Percentiles rank a stretch among this genome's conserved stretches.
phyloP scores from a whole-genome alignment of 1,140 invertebrate species.

The Armadillidium nasatum region DNA sequence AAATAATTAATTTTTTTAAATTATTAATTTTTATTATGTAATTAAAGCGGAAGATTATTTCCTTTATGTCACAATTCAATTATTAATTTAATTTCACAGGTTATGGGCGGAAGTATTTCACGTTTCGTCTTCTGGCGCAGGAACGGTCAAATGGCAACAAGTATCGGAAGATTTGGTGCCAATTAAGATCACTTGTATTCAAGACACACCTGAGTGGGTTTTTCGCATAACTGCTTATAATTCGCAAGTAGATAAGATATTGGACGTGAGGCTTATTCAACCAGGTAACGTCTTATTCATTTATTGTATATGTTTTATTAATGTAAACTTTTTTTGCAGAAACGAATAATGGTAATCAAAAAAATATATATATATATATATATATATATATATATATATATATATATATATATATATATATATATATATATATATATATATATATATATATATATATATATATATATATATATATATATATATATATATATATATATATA shows the following conservation, averaged over 20 bases:
- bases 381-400: too few species aligned
- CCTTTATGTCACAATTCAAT: too few species aligned
- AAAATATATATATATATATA: too few species aligned
- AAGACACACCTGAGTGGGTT: slow-evolving; percentile 79
- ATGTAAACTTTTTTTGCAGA: too few species aligned
- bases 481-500: too few species aligned
- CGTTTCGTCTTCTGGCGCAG: slow-evolving; percentile 80
- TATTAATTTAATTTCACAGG: slow-evolving; percentile 55
- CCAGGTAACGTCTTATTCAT: slow-evolving; percentile 64
- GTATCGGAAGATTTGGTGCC: slow-evolving; percentile 95
- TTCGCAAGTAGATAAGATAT: slow-evolving; percentile 95
- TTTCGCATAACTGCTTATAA: slow-evolving; percentile 98
- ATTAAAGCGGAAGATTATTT: too few species aligned
- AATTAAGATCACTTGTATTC: slow-evolving; percentile 93
- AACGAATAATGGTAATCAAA: too few species aligned
- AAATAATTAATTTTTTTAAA: too few species aligned
- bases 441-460: slow-evolving; percentile 27
- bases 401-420: slow-evolving; percentile 20
- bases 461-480: slow-evolving; percentile 21
- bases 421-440: slow-evolving; percentile 24
- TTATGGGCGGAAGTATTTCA: slow-evolving; percentile 97
- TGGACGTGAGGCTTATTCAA: slow-evolving; percentile 91
- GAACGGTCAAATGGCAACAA: slow-evolving; percentile 92
- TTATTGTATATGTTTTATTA: too few species aligned
- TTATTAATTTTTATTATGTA: too few species aligned